Evolutionary conservation across 2,113 vertebrate species (phyloP).

Genomic region (Pseudopodoces humilis): DNA sequence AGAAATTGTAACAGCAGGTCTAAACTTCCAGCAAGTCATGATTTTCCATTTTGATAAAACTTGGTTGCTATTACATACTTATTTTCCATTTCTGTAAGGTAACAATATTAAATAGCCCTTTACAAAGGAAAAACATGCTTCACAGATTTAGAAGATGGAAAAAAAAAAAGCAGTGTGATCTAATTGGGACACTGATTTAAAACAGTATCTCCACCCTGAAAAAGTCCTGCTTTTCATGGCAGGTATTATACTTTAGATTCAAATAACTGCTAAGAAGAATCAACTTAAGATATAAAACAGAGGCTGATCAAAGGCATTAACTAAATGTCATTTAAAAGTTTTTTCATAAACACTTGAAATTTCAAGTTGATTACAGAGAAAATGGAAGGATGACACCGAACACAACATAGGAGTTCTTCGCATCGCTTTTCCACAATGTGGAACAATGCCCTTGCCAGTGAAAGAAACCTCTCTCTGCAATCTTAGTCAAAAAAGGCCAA

Average conservation of each 20-base stretch:
- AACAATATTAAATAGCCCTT: not conserved
- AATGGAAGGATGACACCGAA: not conserved
- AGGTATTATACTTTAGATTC: not conserved
- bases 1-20: not conserved
- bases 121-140: not conserved
- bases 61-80: not conserved
- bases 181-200: not conserved
- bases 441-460: not conserved
- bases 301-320: not conserved
- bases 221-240: not conserved
- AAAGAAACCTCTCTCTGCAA: not conserved
- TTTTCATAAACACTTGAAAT: not conserved
- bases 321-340: not conserved
- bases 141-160: not conserved
- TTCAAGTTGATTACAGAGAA: not conserved
- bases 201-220: fast-evolving
- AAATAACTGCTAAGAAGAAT: not conserved
- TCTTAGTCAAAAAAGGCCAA: not conserved
- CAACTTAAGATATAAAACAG: not conserved
- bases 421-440: not conserved
- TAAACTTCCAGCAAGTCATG: not conserved
- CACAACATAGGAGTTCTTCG: not conserved
- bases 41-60: not conserved
- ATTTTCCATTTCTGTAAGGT: not conserved
- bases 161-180: not conserved